Percentiles rank a stretch among this genome's conserved stretches.
Conservation (phyloP, 1,140 invertebrate genomes). For the Danaus melanippus region DNA sequence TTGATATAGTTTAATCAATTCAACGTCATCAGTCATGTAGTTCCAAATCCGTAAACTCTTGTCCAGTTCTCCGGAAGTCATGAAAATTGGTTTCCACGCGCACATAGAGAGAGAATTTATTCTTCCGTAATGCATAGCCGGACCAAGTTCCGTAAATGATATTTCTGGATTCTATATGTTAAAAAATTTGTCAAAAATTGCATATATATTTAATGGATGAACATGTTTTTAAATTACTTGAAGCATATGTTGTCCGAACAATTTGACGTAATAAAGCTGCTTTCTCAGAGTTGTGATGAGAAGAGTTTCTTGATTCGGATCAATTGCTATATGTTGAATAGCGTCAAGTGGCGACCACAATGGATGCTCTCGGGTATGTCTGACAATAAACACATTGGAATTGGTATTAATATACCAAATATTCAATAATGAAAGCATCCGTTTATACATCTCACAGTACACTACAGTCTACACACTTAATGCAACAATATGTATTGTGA, state of each 20-base stretch:
- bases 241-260: constrained; percentile 73
- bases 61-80: constrained; percentile 86
- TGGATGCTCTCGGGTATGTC: constrained; percentile 59
- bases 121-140: constrained; percentile 84
- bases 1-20: constrained; percentile 85
- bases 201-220: not conserved
- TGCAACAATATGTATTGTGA: not conserved
- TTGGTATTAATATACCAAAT: constrained; percentile 1
- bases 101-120: constrained; percentile 87
- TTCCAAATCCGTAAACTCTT: constrained; percentile 92
- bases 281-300: constrained; percentile 76
- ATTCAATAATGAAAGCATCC: constrained; percentile 4
- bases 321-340: constrained; percentile 73
- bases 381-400: constrained; percentile 18
- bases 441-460: not conserved
- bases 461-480: not conserved
- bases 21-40: constrained; percentile 83
- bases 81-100: constrained; percentile 89
- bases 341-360: constrained; percentile 64
- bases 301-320: constrained; percentile 72
- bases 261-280: constrained; percentile 74
- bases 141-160: constrained; percentile 74
- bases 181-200: not conserved
- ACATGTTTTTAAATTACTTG: constrained; percentile 36
- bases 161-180: constrained; percentile 59